These are phyloP conservation scores for Phthorimaea operculella DNA, from an alignment of 1,140 invertebrate genomes.

Conservation along the genomic window DNA sequence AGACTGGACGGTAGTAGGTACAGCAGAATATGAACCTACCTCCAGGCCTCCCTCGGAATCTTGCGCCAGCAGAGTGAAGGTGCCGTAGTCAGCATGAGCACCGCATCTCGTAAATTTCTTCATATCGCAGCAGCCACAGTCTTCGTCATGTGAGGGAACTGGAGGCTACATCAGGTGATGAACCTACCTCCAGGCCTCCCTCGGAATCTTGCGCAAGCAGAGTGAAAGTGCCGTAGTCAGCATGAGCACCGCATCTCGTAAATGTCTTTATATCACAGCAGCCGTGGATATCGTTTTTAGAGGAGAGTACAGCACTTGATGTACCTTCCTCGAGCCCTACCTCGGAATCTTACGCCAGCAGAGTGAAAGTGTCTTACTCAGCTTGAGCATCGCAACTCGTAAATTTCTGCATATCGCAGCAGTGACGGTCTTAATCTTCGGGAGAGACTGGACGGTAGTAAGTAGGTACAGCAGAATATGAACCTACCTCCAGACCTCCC, in stretches of 20 bases:
- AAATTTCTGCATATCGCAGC: too few relatives aligned
- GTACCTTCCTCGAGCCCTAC: conserved; percentile 67
- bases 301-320: conserved; percentile 78
- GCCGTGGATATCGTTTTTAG: conserved; percentile 38
- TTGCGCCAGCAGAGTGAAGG: conserved; percentile 79
- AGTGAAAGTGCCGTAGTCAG: conserved; percentile 81
- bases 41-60: conserved; percentile 73
- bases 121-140: too few relatives aligned
- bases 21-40: conserved; percentile 63
- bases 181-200: conserved; percentile 65
- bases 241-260: conserved; percentile 74
- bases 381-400: conserved; percentile 77
- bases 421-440: too few relatives aligned
- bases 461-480: conserved; percentile 63
- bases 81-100: conserved; percentile 78
- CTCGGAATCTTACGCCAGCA: conserved; percentile 78
- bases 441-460: conserved; percentile 20
- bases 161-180: conserved; percentile 79
- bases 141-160: conserved; percentile 62
- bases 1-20: conserved; percentile 28
- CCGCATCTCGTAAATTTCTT: conserved; percentile 72
- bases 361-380: conserved; percentile 80
- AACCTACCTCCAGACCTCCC: conserved; percentile 66
- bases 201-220: conserved; percentile 78
- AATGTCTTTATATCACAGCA: conserved; percentile 7